Evolutionary conservation across 2,797 vertebrate genomes (phyloP).

Genomic region (Apogon talboti): DNA sequence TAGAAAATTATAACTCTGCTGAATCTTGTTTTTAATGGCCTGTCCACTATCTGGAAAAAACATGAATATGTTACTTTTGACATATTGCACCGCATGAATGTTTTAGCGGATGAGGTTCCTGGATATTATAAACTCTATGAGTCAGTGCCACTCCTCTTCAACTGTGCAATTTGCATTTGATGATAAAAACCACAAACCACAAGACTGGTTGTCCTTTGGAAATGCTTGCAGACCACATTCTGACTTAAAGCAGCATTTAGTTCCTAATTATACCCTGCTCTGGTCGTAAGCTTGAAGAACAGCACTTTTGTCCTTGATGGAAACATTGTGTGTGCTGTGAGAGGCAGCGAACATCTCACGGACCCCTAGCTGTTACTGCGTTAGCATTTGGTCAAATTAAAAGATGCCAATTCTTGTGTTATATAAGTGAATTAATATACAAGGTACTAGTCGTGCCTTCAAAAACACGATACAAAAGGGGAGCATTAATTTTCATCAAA

Average conservation of each 20-base stretch:
- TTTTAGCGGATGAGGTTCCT: slow-evolving; percentile 83
- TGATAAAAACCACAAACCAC: slow-evolving; percentile 87
- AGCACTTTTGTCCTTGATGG: slow-evolving; percentile 83
- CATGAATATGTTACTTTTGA: slow-evolving; percentile 81
- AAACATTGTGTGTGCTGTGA: slow-evolving; percentile 80
- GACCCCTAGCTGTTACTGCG: slow-evolving; percentile 39
- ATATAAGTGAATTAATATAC: slow-evolving; percentile 65
- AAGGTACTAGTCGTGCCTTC: slow-evolving; percentile 29
- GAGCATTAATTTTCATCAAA: slow-evolving; percentile 70
- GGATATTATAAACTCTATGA: slow-evolving; percentile 84
- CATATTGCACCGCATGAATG: slow-evolving; percentile 82
- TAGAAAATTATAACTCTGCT: slow-evolving; percentile 78
- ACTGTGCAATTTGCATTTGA: slow-evolving; percentile 88
- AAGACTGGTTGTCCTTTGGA: slow-evolving; percentile 87
- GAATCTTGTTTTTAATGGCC: slow-evolving; percentile 82
- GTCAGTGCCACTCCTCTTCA: slow-evolving; percentile 86
- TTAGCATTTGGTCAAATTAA: slow-evolving; percentile 62
- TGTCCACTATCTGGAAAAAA: slow-evolving; percentile 81
- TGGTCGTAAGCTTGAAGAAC: slow-evolving; percentile 78
- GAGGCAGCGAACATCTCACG: slow-evolving; percentile 50
- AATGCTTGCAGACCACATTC: slow-evolving; percentile 84
- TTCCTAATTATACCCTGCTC: slow-evolving; percentile 86
- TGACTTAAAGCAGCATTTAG: slow-evolving; percentile 87
- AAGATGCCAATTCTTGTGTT: slow-evolving; percentile 50
- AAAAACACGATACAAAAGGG: slow-evolving; percentile 37